Evolutionary conservation across 2,113 vertebrate genomes (phyloP).

Genomic region (Cyrtonyx montezumae): DNA sequence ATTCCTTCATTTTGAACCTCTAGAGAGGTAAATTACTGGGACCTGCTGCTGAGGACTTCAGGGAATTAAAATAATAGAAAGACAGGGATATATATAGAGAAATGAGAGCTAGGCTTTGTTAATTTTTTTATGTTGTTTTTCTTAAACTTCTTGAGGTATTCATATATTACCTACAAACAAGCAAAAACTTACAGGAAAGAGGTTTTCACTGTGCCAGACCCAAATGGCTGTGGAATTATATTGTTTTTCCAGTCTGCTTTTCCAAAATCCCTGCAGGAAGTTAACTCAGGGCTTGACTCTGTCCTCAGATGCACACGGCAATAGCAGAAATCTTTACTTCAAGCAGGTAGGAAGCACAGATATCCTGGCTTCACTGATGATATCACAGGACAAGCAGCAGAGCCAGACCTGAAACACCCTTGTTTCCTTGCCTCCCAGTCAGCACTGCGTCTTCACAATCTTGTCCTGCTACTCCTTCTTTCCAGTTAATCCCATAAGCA

Average conservation of each 20-base stretch:
- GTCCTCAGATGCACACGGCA: not conserved
- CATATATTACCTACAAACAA: conserved; percentile 65
- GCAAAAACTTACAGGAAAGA: conserved; percentile 60
- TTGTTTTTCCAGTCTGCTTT: conserved; percentile 65
- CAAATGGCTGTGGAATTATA: conserved; percentile 55
- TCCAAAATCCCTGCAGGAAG: conserved; percentile 64
- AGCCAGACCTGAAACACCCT: not conserved
- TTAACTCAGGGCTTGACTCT: conserved; percentile 54
- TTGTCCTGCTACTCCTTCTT: not conserved
- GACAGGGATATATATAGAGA: not conserved
- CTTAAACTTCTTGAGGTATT: conserved; percentile 53
- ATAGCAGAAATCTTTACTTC: not conserved
- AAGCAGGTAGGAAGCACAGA: not conserved
- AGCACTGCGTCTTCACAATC: not conserved
- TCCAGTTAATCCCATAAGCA: not conserved
- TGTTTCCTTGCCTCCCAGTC: not conserved
- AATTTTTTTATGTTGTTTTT: not conserved
- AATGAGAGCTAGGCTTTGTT: not conserved
- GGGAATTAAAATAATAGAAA: conserved; percentile 40
- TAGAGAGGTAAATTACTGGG: conserved; percentile 20
- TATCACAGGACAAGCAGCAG: not conserved
- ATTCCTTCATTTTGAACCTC: conserved; percentile 31
- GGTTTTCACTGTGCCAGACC: conserved; percentile 48
- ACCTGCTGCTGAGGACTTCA: not conserved
- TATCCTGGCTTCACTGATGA: not conserved